Evolutionary conservation across 2,797 vertebrate species (phyloP), one percentile per base, ranked within the genome.

Genomic region (Gobionotothen gibberifrons): DNA sequence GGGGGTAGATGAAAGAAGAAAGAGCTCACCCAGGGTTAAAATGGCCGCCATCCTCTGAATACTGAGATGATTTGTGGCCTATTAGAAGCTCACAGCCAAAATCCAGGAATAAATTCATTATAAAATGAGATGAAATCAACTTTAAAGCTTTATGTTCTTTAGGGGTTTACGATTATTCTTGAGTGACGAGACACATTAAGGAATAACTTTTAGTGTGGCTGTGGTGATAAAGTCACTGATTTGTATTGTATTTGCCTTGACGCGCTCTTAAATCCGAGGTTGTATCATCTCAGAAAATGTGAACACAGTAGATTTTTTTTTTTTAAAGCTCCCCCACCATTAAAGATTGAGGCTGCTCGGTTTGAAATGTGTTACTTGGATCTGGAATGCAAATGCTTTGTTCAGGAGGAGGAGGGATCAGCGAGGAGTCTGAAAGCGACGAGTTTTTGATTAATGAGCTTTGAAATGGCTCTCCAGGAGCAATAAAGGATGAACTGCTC

Each of bases 401-500:
- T 95, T 95, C 94, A 90, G 78, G 92, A 93, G 93, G 90, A 96
- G 91, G 91, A 86, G 94, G 93, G 94, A 95, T 96, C 92, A 94
- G 94, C 93, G 89, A 87, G 92, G 93, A 96, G 93, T 86, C 93
- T 95, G 94, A 95, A 96, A 95, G 94, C 91, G 86, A 93, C 82
- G 93, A 94, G 92, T 95, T 96, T 95, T 96, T 98, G 96, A 97
- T 97, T 97, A 95, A 97, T 95, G 94, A 94, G 93, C 93, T 97
- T 96, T 96, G 96, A 96, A 97, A 96, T 94, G 93, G 93, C 94
- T 94, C 94, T 94, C 94, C 92, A 93, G 94, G 93, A 95, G 93
- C 94, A 94, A 93, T 94, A 93, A 93, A 94, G 93, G 90, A 93
- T 93, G 94, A 92, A 92, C 93, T 90, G 88, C 90, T 81, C 90